These are phyloP conservation scores for Drosophila miranda DNA, from an alignment of 1,140 invertebrate species.

Conservation along the genomic window DNA sequence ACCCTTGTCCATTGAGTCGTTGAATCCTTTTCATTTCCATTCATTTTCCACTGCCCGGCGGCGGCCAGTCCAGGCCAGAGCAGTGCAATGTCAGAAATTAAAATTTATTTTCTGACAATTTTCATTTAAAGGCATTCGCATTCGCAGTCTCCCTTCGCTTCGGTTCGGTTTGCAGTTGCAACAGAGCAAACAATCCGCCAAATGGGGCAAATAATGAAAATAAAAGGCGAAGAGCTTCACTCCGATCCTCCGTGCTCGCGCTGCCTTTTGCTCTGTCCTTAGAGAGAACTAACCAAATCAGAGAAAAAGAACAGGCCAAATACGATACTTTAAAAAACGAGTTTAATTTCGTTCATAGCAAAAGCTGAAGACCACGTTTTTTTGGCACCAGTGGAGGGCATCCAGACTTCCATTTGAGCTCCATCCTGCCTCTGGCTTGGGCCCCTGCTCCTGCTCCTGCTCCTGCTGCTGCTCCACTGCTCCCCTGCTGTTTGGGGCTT, in stretches of 20 bases:
- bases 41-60: conserved; percentile 5
- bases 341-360: too few species aligned
- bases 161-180: conserved; percentile 14
- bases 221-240: not conserved
- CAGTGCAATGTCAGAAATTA: conserved; percentile 28
- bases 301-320: too few species aligned
- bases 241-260: too few species aligned
- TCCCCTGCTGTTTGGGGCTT: conserved; percentile 9
- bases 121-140: conserved; percentile 45
- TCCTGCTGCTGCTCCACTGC: too few species aligned
- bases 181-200: not conserved
- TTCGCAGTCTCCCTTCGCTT: not conserved
- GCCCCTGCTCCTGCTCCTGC: not conserved
- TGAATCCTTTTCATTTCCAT: not conserved
- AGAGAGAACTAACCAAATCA: too few species aligned
- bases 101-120: conserved; percentile 54
- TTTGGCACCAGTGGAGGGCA: too few species aligned
- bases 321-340: too few species aligned
- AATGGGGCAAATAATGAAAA: conserved; percentile 22
- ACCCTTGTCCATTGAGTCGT: conserved; percentile 6
- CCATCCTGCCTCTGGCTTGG: not conserved
- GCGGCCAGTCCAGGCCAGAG: conserved; percentile 6
- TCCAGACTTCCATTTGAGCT: too few species aligned
- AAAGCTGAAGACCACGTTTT: too few species aligned
- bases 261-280: too few species aligned